A percentile compares a stretch with the other conserved stretches of the same genome.
These are phyloP conservation scores for Lagocephalus sceleratus DNA, from an alignment of 2,797 vertebrate species.

Conservation along the genomic window DNA sequence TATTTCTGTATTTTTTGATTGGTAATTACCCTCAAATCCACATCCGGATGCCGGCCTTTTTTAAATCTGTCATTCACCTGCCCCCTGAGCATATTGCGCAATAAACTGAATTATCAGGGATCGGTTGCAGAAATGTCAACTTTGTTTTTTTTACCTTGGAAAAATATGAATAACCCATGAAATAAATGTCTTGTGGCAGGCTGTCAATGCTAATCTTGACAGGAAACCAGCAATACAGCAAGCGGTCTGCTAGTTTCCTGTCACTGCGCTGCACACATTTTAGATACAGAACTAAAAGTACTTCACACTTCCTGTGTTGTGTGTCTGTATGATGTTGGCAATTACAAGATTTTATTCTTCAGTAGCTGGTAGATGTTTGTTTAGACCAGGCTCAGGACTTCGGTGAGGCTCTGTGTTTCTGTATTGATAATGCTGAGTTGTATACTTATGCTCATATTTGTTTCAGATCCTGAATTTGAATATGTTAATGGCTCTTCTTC, in stretches of 20 bases:
- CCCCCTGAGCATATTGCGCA: too few species aligned
- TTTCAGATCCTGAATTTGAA: neutral
- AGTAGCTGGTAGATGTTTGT: neutral
- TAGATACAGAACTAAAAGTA: constrained; percentile 10
- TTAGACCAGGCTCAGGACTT: neutral
- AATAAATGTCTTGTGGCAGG: neutral
- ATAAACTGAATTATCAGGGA: too few species aligned
- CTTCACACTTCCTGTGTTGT: constrained; percentile 33
- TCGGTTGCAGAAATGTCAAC: neutral
- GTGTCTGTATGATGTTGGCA: neutral
- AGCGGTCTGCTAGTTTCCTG: constrained; percentile 60
- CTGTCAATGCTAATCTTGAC: constrained; percentile 42
- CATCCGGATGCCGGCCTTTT: too few species aligned
- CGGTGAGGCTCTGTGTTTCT: neutral
- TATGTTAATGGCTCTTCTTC: constrained; percentile 8
- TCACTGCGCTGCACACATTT: constrained; percentile 18
- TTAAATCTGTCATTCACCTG: too few species aligned
- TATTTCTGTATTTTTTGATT: too few species aligned
- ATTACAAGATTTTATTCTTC: neutral
- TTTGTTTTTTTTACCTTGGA: neutral
- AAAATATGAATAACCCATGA: neutral
- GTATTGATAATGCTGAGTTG: neutral
- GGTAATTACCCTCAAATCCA: too few species aligned
- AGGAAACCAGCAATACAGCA: constrained; percentile 56
- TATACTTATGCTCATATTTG: neutral